Conservation (phyloP, 2,797 vertebrate species). For the Aselliscus stoliczkanus region DNA sequence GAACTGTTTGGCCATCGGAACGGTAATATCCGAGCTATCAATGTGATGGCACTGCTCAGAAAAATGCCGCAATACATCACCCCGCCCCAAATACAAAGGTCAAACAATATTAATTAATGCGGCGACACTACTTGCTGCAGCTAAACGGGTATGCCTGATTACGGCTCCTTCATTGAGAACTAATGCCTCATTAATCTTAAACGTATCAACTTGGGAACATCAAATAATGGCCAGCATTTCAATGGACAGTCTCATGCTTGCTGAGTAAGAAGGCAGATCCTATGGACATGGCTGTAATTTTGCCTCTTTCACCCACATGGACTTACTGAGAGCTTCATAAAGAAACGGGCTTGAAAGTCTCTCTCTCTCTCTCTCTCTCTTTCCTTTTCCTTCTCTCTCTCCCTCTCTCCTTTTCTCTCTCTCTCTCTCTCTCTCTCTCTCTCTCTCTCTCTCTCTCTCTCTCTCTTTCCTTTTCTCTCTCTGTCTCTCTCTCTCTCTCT, state of each 20-base stretch:
- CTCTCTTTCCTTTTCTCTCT: too few species aligned
- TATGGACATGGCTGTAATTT: too few species aligned
- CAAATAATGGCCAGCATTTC: constrained; percentile 68
- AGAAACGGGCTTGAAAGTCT: not conserved
- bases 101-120: constrained; percentile 78
- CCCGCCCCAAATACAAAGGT: constrained; percentile 76
- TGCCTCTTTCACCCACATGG: not conserved
- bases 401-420: too few species aligned
- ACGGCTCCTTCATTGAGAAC: constrained; percentile 77
- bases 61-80: constrained; percentile 62
- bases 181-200: constrained; percentile 80
- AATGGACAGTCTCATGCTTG: not conserved
- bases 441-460: too few species aligned
- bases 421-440: too few species aligned
- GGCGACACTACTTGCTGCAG: constrained; percentile 59
- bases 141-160: constrained; percentile 75
- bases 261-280: constrained; percentile 7
- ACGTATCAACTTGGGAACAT: constrained; percentile 67
- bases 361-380: too few species aligned
- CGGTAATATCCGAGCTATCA: constrained; percentile 45
- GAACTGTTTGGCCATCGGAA: not conserved
- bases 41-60: constrained; percentile 61
- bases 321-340: not conserved
- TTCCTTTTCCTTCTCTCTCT: not conserved
- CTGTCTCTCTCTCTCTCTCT: too few species aligned